Base-by-base conservation (phyloP, 2,888 invertebrate species). In the Diachrysia chrysitis region DNA sequence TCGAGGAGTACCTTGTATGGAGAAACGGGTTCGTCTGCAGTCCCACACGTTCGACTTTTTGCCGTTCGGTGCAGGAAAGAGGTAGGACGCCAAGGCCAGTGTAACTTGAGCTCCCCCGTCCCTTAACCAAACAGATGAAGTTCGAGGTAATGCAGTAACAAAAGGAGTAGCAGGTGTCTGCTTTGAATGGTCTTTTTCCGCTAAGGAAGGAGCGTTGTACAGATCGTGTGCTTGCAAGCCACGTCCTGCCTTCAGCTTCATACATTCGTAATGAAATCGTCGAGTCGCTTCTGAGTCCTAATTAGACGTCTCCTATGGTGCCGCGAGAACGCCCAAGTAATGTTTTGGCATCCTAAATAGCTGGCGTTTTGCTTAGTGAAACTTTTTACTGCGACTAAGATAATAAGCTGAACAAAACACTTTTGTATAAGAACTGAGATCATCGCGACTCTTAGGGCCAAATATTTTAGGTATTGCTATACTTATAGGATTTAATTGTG, bases 41-140 rank as follows among this genome's bases (percentile, higher is more conserved):
- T 94, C 93, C 94, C 94, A 94, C 95, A 95, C 95, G 95, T 94
- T 89, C 87, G 89, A 92, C 92, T 95, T 95, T 95, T 95, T 95
- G 94, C 91, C 88, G 89, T 85, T 84, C 88, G 82, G 83, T 92
- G 90, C 90, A 90, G 91, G 92, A 91, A 93, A 92, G 92, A 91
- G 90, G 91, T 87, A 88, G 87, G 89, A 85, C 84, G 48, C 86
- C 83, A 83, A 77, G 85, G 46, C 94, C 90, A 87, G 72, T 59
- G n/a, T 85, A 83, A 63, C 29, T 63, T 77, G 93, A 87, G 68
- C 90, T 83, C 65, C 87, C 84, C 75, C 84, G 85, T 82, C 83
- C 87, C 85, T 83, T 79, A 83, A 62, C 66, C 76, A 63, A 73
- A 73, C 82, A 72, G 72, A 66, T 66, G 67, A 48, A 48, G 66